Evolutionary conservation across 2,888 invertebrate genomes (phyloP), one percentile per base, ranked within the genome.

Genomic region (Incurvaria masculella): DNA sequence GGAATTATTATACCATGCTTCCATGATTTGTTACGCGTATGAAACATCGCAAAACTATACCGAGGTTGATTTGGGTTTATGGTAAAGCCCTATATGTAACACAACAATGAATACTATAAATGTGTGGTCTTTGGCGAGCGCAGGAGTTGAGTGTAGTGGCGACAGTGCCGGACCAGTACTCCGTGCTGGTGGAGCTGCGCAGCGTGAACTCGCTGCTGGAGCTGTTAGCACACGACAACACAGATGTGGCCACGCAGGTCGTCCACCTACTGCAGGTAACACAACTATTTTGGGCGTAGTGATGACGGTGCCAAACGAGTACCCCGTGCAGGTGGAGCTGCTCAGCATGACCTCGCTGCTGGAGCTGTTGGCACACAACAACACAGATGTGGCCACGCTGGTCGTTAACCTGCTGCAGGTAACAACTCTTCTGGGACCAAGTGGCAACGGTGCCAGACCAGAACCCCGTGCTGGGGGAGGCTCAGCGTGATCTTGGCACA

Each of bases 381-480:
- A 99, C 69, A 93, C 95, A 42, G 98, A 94, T 73, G 87, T 97
- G 55, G 85, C 91, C 19, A 89, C 91, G 44, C 89, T 89, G 55
- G 86, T 91, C 42, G 87, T 93, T 49, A 61, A 74, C 58, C 62
- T 79, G 8, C 57, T 91, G 47, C 87, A 89, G 78, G 89, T 82
- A 59, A n/a, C n/a, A n/a, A n/a, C n/a, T n/a, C n/a, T n/a, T n/a
- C n/a, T 81, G 99, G 66, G 94, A 98, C 74, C 90, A 89, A 3
- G 81, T 99, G 26, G 94, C 98, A 1, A 97, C 97, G 4, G 94
- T 93, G 33, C 97, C 98, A 0, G 96, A 98, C 65, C 85, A 96
- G 50, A 99, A 98, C 73, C 91, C 93, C 0, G 68, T 94, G 44
- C 80, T 98, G 52, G 94, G 97, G 1, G 93, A 96, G 56, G 45